Evolutionary conservation across 2,797 vertebrate species (phyloP).

Genomic region (Sarcophilus harrisii): DNA sequence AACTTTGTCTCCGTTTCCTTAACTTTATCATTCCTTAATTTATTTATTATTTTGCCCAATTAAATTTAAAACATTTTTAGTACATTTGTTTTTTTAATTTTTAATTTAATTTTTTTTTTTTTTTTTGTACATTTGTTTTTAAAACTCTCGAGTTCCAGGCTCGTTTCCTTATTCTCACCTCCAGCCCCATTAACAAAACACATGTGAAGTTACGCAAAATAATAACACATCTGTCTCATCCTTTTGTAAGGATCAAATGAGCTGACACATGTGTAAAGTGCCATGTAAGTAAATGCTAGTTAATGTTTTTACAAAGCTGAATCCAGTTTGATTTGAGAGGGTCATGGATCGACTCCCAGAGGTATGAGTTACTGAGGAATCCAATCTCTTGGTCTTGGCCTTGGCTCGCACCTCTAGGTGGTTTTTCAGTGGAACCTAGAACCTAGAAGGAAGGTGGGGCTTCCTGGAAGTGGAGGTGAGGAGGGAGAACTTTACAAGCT

Average conservation of each 20-base stretch:
- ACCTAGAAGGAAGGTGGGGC: neutral
- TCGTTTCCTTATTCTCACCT: no score
- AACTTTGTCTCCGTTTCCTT: neutral
- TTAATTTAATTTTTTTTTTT: no score
- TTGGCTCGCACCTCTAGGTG: no score
- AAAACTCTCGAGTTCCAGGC: no score
- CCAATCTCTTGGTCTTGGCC: neutral
- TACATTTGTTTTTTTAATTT: no score
- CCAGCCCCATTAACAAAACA: no score
- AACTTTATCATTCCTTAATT: neutral
- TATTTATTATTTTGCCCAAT: no score
- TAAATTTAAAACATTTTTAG: no score
- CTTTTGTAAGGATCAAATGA: neutral
- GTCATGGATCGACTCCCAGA: neutral
- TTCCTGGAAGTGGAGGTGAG: neutral
- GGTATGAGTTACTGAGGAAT: slow-evolving; percentile 13
- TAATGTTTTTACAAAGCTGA: slow-evolving; percentile 22
- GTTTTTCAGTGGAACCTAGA: neutral
- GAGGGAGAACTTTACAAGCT: neutral
- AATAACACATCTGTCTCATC: neutral
- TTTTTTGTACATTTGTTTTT: no score
- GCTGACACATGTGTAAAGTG: neutral
- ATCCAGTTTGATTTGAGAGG: slow-evolving; percentile 20
- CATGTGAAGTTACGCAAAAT: no score
- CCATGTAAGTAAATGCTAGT: neutral